Evolutionary conservation across 2,888 invertebrate species (phyloP).

Genomic region (Zootermopsis nevadensis): DNA sequence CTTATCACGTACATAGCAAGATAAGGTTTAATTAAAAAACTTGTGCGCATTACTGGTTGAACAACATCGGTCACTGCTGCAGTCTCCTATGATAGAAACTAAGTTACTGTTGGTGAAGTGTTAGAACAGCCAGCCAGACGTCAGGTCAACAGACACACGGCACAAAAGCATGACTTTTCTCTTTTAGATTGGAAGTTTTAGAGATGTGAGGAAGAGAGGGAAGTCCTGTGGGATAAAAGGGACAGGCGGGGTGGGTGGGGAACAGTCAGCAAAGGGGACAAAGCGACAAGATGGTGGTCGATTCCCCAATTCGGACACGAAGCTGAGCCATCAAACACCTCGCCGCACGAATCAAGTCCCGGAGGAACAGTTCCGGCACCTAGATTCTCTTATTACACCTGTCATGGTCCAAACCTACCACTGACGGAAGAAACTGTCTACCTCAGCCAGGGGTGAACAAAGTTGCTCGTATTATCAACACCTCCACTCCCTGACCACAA

Average conservation of each 20-base stretch:
- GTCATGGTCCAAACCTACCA: neutral
- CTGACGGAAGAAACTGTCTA: neutral
- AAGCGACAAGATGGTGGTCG: neutral
- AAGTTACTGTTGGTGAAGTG: neutral
- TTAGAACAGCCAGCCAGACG: too few species aligned
- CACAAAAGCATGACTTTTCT: neutral
- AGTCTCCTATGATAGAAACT: neutral
- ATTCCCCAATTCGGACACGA: neutral
- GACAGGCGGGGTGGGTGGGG: neutral
- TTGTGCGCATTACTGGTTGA: too few species aligned
- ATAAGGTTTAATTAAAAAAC: too few species aligned
- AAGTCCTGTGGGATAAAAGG: too few species aligned
- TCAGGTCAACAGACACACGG: neutral
- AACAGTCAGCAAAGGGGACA: neutral
- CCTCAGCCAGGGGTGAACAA: neutral
- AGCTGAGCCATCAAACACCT: conserved; percentile 2
- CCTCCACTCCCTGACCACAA: too few species aligned
- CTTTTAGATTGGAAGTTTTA: neutral
- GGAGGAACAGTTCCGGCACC: neutral
- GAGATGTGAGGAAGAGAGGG: neutral
- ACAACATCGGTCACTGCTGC: too few species aligned
- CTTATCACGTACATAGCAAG: too few species aligned
- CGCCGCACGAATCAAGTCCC: neutral
- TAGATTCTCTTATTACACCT: neutral
- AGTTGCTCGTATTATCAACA: neutral